Base-by-base conservation (phyloP, 2,888 invertebrate genomes). In the Lepidochrysops patricia region DNA sequence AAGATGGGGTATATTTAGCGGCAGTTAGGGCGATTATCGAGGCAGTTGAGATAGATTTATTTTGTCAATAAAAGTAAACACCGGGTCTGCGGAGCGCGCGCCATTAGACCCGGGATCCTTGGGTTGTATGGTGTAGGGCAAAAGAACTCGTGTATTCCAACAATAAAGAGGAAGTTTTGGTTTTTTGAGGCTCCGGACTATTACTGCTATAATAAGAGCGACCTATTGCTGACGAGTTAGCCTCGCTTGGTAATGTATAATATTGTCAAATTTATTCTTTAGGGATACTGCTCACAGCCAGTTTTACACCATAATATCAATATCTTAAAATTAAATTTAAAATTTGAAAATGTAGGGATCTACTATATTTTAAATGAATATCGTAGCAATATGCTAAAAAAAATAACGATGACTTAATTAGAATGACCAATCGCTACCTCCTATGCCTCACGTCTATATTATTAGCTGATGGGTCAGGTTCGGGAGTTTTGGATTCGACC, bases 1-100 rank as follows among this genome's bases (percentile, higher is more conserved):
- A 19, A 56, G 43, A 13, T 43, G 43, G 61, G 63, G 68, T 70
- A 67, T 67, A 67, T 70, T 66, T 67, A 62, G 64, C 60, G 64
- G 78, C 83, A 82, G 82, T 85, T 84, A 84, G 81, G 75, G 72
- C 82, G 85, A 86, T 86, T 86, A 86, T 86, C 84, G 76, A 72
- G 79, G 80, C 84, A 81, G 82, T 84, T 84, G 82, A 77, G 79
- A 81, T 80, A 84, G 86, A 86, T 86, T 86, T 86, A 86, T 86
- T 78, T 83, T 77, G 77, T 84, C 86, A 84, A 85, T 86, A 86
- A 86, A 86, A 86, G 82, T 84, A 86, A 86, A 86, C 84, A 84
- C 74, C 76, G 72, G 72, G 67, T 74, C 76, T 77, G 75, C 75
- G 75, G 70, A 77, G 79, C 76, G 73, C 75, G 74, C 69, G 70